Base-by-base conservation (phyloP, 2,113 vertebrate genomes). In the Alethe diademata region DNA sequence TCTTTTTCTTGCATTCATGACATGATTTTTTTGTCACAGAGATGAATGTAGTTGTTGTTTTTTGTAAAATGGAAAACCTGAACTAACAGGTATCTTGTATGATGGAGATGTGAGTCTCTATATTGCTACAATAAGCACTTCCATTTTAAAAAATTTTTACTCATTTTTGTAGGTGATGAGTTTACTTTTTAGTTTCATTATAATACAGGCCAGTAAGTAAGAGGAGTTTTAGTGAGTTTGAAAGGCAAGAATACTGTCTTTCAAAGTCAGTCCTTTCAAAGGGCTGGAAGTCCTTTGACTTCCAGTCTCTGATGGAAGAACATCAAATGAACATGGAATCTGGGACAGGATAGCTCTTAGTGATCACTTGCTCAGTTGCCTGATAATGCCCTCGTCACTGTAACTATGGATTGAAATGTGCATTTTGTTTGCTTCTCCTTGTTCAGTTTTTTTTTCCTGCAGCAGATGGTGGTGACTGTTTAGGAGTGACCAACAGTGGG, bases 151-250 rank as follows among this genome's bases (percentile, higher is more conserved):
- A 15, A 57, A 42, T 20, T 72, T 85, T 70, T 80, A 53, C 93
- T 67, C 66, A 56, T 26, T 97, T 96, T 95, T 96, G 86, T 97
- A 96, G 88, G 19, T 42, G 24, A 58, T 31, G 62, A 92, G 48
- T 80, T 95, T 95, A 91, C 53, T 75, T 94, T 97, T 96, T 87
- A 89, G 36, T 80, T 96, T 96, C 42, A 25, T 42, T 70, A 45
- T 92, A 54, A 86, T 88, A 74, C 69, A 86, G 93, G 97, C 96
- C 93, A 97, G 96, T 97, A 95, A 90, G 78, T 88, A 84, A 35
- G 20, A 78, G 38, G 33, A 20, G 0, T 11, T 80, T 85, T 85
- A 88, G n/a, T 53, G 69, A 88, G 14, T 83, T 48, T 84, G 48
- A 60, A 53, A 86, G 78, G 67, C 42, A 88, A 66, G 35, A 76